phyloP scores from a whole-genome alignment of 2,888 invertebrate genomes.

The Lithosia quadra region DNA sequence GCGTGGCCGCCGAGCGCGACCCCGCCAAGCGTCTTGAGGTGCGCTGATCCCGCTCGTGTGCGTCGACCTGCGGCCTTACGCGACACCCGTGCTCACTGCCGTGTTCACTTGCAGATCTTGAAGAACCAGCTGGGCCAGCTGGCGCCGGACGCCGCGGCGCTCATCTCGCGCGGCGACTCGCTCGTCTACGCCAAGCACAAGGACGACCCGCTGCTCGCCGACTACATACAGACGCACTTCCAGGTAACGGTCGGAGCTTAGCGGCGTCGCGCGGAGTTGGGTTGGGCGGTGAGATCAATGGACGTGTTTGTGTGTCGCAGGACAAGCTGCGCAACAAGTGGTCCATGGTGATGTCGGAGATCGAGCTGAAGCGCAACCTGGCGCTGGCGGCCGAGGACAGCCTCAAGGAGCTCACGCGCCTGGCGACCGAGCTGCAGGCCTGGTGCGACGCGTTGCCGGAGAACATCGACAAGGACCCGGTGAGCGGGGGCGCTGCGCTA shows the following conservation, averaged over 20 bases:
- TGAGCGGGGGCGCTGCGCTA: no score
- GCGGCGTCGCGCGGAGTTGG: not conserved
- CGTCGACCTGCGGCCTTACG: no score
- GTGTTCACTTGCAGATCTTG: constrained; percentile 77
- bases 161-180: constrained; percentile 92
- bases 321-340: constrained; percentile 88
- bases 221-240: constrained; percentile 84
- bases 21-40: constrained; percentile 88
- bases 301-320: constrained; percentile 34
- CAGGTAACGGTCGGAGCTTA: constrained; percentile 61
- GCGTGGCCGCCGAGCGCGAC: constrained; percentile 87
- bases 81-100: not conserved
- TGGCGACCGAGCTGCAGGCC: constrained; percentile 68
- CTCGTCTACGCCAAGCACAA: constrained; percentile 90
- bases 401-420: constrained; percentile 79
- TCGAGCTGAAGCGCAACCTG: constrained; percentile 84
- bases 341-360: constrained; percentile 88
- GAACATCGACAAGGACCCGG: constrained; percentile 5
- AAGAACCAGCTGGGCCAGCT: constrained; percentile 88
- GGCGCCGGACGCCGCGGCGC: constrained; percentile 92
- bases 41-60: no score
- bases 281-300: not conserved
- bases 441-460: constrained; percentile 60
- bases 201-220: constrained; percentile 85
- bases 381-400: constrained; percentile 86